Conservation (phyloP, 2,888 invertebrate genomes). For the Cryptophagus acutangulus region DNA sequence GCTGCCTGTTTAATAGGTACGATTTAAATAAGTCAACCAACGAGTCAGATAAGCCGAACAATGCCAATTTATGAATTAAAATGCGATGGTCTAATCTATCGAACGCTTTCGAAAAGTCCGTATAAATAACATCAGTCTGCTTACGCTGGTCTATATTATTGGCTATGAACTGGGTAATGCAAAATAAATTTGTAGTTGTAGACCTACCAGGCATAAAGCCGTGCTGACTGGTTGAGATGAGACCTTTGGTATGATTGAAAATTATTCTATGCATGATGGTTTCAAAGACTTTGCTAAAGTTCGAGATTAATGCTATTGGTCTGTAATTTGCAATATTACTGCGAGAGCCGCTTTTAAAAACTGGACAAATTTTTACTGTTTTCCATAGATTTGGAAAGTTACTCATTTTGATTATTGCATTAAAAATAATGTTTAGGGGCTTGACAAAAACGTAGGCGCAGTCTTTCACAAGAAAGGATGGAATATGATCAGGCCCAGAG, state of each 20-base stretch:
- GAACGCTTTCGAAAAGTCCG: not conserved
- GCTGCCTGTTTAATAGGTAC: not conserved
- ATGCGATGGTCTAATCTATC: not conserved
- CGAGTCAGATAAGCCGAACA: not conserved
- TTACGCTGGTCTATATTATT: not conserved
- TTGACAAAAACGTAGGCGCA: not conserved
- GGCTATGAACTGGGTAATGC: not conserved
- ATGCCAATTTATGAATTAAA: not conserved
- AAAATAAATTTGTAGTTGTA: not conserved
- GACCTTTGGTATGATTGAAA: not conserved
- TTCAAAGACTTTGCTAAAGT: slow-evolving; percentile 1
- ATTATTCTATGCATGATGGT: not conserved
- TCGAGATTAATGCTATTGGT: not conserved
- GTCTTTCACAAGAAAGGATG: not conserved
- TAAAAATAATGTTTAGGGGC: not conserved
- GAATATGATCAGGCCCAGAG: not conserved
- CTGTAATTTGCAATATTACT: not conserved
- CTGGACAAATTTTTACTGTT: not conserved
- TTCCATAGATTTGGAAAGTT: not conserved
- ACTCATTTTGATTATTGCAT: not conserved
- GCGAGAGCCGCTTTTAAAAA: not conserved
- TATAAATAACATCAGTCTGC: not conserved
- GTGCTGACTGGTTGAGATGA: not conserved
- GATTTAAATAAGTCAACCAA: not conserved
- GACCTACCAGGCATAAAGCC: not conserved